Evolutionary conservation across 1,140 invertebrate species (phyloP).

Genomic region (Aradophagus sp.): DNA sequence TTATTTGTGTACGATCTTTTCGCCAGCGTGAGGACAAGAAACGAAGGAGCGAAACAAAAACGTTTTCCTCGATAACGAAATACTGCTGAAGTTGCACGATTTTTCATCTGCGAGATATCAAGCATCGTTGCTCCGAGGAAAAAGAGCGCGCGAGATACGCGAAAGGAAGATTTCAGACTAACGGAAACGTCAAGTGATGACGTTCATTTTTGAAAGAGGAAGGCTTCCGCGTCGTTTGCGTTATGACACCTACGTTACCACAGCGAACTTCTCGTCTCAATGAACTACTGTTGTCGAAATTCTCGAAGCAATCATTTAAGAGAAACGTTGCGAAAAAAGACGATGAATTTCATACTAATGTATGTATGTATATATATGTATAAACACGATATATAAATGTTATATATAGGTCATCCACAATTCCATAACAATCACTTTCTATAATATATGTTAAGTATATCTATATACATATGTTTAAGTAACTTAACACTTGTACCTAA

Average conservation of each 20-base stretch:
- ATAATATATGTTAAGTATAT: too few relatives aligned
- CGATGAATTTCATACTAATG: too few relatives aligned
- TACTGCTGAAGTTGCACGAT: slow-evolving; percentile 27
- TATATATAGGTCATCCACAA: too few relatives aligned
- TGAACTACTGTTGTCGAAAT: slow-evolving; percentile 2
- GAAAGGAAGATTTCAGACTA: slow-evolving; percentile 52
- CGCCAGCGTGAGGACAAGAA: too few relatives aligned
- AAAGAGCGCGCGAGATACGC: slow-evolving; percentile 47
- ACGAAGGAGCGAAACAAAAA: slow-evolving; percentile 7
- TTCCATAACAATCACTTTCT: too few relatives aligned
- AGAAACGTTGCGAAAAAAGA: too few relatives aligned
- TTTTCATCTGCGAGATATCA: slow-evolving; percentile 51
- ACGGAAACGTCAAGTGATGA: slow-evolving; percentile 52
- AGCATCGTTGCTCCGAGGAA: slow-evolving; percentile 46
- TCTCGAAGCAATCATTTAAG: neutral
- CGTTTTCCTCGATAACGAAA: slow-evolving; percentile 16
- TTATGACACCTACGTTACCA: slow-evolving; percentile 38
- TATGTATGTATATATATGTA: too few relatives aligned
- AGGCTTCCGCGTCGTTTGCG: slow-evolving; percentile 52
- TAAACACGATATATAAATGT: too few relatives aligned
- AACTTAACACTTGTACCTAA: too few relatives aligned
- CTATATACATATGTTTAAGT: too few relatives aligned
- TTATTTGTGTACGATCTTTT: too few relatives aligned
- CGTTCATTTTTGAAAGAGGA: slow-evolving; percentile 50
- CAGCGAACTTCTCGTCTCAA: slow-evolving; percentile 20